phyloP scores from a whole-genome alignment of 2,797 vertebrate genomes.

The Mallotus villosus region DNA sequence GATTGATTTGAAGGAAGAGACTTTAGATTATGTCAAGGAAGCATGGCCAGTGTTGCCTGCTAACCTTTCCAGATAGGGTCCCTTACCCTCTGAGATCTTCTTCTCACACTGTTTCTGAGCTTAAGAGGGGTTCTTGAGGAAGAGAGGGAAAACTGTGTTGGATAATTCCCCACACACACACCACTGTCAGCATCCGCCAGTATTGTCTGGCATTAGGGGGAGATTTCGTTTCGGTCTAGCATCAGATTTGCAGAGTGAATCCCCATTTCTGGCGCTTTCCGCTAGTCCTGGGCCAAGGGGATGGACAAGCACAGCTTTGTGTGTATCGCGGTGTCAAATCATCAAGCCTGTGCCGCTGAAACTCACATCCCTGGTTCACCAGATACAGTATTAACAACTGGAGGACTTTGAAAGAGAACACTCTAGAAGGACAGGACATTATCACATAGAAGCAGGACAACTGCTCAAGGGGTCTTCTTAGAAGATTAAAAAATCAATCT shows the following conservation, averaged over 20 bases:
- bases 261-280: background rate
- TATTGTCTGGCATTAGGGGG: slow-evolving; percentile 9
- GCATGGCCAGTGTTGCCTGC: slow-evolving; percentile 33
- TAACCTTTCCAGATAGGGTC: slow-evolving; percentile 47
- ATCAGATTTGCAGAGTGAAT: slow-evolving; percentile 13
- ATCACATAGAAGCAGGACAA: background rate
- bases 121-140: slow-evolving; percentile 10
- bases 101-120: slow-evolving; percentile 30
- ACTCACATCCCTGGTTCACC: slow-evolving; percentile 7
- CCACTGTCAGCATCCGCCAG: background rate
- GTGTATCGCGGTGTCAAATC: slow-evolving; percentile 5
- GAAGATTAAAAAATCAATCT: background rate
- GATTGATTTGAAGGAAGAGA: slow-evolving; percentile 42
- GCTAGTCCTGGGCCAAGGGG: background rate
- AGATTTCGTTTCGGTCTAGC: slow-evolving; percentile 11
- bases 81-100: slow-evolving; percentile 40
- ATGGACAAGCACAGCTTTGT: slow-evolving; percentile 35
- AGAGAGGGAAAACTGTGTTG: background rate
- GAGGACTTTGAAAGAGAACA: slow-evolving; percentile 13
- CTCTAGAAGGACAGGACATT: background rate
- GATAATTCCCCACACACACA: no score
- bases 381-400: slow-evolving; percentile 20
- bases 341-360: background rate
- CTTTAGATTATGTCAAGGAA: slow-evolving; percentile 43
- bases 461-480: background rate